Conservation (phyloP, 2,113 vertebrate species). For the Taurulus bubalis region DNA sequence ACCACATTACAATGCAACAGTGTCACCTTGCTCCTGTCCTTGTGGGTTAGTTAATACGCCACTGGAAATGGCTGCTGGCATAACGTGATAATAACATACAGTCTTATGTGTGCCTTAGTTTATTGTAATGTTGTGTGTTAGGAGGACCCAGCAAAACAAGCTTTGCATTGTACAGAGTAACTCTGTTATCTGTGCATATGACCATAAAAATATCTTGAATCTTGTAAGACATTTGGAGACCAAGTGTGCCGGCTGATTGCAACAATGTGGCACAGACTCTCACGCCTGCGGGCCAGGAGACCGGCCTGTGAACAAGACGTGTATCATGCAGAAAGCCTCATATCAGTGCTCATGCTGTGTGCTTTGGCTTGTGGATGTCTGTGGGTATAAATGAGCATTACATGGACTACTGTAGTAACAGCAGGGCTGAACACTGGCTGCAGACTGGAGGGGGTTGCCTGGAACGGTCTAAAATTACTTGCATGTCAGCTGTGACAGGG, state of each 20-base stretch:
- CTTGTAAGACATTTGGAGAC: not conserved
- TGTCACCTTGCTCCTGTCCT: too few relatives aligned
- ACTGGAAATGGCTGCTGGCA: not conserved
- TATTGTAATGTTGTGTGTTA: too few relatives aligned
- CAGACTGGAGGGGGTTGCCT: conserved; percentile 21
- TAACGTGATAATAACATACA: not conserved
- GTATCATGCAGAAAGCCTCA: not conserved
- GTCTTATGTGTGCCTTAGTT: too few relatives aligned
- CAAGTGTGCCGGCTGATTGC: not conserved
- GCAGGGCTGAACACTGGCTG: not conserved
- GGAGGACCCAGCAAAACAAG: too few relatives aligned
- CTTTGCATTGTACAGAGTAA: too few relatives aligned
- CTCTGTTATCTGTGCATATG: too few relatives aligned
- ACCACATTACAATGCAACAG: not conserved
- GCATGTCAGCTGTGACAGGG: conserved; percentile 55
- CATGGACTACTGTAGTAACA: not conserved
- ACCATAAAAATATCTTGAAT: too few relatives aligned
- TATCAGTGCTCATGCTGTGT: not conserved
- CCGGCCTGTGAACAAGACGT: not conserved
- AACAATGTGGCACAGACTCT: not conserved
- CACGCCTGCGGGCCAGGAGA: too few relatives aligned
- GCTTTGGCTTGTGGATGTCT: not conserved
- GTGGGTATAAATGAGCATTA: conserved; percentile 12
- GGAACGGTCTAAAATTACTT: conserved; percentile 60
- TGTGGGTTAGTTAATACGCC: not conserved